A percentile compares a stretch with the other conserved stretches of the same genome.
phyloP scores from a whole-genome alignment of 2,888 invertebrate genomes.

The Zele albiditarsus region DNA sequence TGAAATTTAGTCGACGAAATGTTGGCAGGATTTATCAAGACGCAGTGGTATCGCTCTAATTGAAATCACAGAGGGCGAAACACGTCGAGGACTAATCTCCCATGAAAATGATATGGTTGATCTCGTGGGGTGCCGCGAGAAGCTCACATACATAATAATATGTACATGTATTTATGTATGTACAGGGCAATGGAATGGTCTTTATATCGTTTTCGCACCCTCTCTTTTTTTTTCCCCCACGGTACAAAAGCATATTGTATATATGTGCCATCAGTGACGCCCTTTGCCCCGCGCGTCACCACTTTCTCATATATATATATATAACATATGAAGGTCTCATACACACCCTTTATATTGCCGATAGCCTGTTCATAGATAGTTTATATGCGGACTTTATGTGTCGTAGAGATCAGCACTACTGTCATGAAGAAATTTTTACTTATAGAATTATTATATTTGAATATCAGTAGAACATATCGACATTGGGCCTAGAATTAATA shows the following conservation, averaged over 20 bases:
- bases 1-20: not conserved
- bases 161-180: conserved; percentile 9
- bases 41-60: conserved; percentile 53
- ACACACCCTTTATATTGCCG: conserved; percentile 10
- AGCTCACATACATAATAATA: conserved; percentile 9
- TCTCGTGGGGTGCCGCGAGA: conserved; percentile 58
- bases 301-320: not conserved
- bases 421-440: too few relatives aligned
- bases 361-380: conserved; percentile 33
- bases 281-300: not conserved
- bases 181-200: conserved; percentile 59
- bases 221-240: conserved; percentile 43
- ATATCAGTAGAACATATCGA: too few relatives aligned
- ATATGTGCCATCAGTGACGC: conserved; percentile 27
- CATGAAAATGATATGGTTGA: conserved; percentile 70
- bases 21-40: conserved; percentile 1
- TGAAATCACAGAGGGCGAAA: conserved; percentile 62
- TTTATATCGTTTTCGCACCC: conserved; percentile 68
- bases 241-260: conserved; percentile 47
- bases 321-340: not conserved
- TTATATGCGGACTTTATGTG: conserved; percentile 29
- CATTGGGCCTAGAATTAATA: too few relatives aligned
- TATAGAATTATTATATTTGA: too few relatives aligned
- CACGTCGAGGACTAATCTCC: conserved; percentile 61
- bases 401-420: not conserved